Evolutionary conservation across 2,888 invertebrate genomes (phyloP).

Genomic region (Drosophila meridiana): DNA sequence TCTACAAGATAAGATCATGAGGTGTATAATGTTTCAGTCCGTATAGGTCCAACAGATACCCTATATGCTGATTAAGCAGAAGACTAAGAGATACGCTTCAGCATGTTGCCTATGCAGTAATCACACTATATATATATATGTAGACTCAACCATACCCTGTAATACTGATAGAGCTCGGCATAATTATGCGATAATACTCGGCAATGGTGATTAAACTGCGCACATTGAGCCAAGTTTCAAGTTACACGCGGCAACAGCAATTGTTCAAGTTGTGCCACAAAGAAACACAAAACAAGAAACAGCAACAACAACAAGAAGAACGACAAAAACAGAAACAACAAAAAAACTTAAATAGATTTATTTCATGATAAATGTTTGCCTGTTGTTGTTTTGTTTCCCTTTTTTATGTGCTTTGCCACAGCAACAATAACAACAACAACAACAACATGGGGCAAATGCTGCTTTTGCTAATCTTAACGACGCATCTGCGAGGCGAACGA

Average conservation of each 20-base stretch:
- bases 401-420: constrained; percentile 65
- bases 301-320: constrained; percentile 13
- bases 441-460: constrained; percentile 48
- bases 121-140: too few species aligned
- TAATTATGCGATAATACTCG: constrained; percentile 10
- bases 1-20: not conserved
- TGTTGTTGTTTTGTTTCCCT: constrained; percentile 65
- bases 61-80: not conserved
- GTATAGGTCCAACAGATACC: constrained; percentile 45
- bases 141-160: not conserved
- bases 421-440: constrained; percentile 53
- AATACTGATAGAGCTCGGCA: not conserved
- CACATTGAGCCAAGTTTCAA: constrained; percentile 63
- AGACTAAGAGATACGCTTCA: not conserved
- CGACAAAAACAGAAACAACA: constrained; percentile 24
- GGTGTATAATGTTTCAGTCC: not conserved
- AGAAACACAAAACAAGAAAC: constrained; percentile 36
- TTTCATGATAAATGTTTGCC: constrained; percentile 75
- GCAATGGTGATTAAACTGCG: constrained; percentile 35
- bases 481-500: constrained; percentile 76
- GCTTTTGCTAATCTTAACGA: constrained; percentile 76
- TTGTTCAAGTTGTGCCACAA: constrained; percentile 44
- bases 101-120: not conserved
- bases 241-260: constrained; percentile 39
- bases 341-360: constrained; percentile 75